Percentiles rank a stretch among this genome's conserved stretches.
Conservation (phyloP, 2,888 invertebrate genomes). For the Hirtodrosophila alboralis region DNA sequence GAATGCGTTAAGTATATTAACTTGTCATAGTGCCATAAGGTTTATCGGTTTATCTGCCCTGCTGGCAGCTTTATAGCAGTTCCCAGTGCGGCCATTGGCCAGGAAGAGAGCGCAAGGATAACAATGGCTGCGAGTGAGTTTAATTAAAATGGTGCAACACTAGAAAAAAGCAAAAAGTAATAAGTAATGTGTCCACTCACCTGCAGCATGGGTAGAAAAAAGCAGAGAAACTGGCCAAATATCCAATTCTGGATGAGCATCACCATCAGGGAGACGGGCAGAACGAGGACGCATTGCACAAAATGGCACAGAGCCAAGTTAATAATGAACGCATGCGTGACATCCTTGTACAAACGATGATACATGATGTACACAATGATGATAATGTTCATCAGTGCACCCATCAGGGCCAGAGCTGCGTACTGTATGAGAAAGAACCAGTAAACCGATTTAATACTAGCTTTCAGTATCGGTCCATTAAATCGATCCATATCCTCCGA, state of each 20-base stretch:
- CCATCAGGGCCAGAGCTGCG: constrained; percentile 85
- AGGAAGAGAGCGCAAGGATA: constrained; percentile 12
- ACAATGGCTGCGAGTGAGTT: constrained; percentile 46
- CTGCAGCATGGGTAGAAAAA: constrained; percentile 90
- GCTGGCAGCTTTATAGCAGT: constrained; percentile 29
- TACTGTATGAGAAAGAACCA: constrained; percentile 88
- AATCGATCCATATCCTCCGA: constrained; percentile 84
- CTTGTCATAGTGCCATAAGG: constrained; percentile 49
- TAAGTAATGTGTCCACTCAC: constrained; percentile 82
- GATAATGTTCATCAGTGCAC: constrained; percentile 86
- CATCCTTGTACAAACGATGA: constrained; percentile 86
- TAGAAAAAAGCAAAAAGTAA: constrained; percentile 18
- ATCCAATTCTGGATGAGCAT: constrained; percentile 90
- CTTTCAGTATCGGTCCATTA: constrained; percentile 86
- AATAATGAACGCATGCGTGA: constrained; percentile 87
- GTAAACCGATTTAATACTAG: constrained; percentile 86
- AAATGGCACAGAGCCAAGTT: constrained; percentile 88
- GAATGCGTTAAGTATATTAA: constrained; percentile 52
- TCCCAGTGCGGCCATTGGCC: constrained; percentile 10
- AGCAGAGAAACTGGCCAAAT: constrained; percentile 89
- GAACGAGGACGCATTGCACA: constrained; percentile 87
- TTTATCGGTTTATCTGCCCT: constrained; percentile 43
- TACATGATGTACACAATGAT: constrained; percentile 86
- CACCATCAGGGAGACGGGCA: constrained; percentile 88
- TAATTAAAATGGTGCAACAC: constrained; percentile 35